These are phyloP conservation scores for Brachionus koreanus DNA, from an alignment of 1,140 invertebrate genomes.

Conservation along the genomic window DNA sequence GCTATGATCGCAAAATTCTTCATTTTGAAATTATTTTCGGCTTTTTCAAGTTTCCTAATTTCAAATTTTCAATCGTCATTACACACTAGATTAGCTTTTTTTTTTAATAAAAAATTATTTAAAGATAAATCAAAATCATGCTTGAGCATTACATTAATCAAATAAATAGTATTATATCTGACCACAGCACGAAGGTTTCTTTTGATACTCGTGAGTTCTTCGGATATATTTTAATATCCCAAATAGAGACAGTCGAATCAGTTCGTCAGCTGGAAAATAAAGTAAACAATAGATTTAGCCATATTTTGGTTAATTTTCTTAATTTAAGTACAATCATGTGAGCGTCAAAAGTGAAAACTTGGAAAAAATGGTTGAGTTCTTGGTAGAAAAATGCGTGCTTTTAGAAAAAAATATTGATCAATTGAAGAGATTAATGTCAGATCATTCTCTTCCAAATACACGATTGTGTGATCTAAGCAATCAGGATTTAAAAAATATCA, in stretches of 20 bases:
- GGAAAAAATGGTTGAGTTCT: slow-evolving; percentile 5
- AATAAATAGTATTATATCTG: neutral
- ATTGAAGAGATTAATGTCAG: neutral
- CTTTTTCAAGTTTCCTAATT: neutral
- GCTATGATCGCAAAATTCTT: neutral
- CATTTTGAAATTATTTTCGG: neutral
- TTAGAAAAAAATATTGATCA: neutral
- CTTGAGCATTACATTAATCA: neutral
- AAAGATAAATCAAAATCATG: neutral
- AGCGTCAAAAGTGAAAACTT: neutral
- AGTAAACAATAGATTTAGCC: neutral
- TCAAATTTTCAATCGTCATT: slow-evolving; percentile 18
- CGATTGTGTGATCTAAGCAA: neutral
- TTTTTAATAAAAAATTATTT: neutral
- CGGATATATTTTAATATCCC: slow-evolving; percentile 18
- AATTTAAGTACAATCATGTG: neutral
- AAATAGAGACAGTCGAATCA: slow-evolving; percentile 1
- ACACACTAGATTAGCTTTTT: neutral
- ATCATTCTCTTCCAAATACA: neutral
- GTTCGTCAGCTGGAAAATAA: slow-evolving; percentile 7
- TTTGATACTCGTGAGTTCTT: neutral
- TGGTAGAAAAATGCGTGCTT: neutral
- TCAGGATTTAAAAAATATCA: neutral
- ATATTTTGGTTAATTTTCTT: neutral
- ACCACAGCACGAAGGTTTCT: neutral